Evolutionary conservation across 1,140 invertebrate species (phyloP), one percentile per base, ranked within the genome.

Genomic region (Drosophila grimshawi): DNA sequence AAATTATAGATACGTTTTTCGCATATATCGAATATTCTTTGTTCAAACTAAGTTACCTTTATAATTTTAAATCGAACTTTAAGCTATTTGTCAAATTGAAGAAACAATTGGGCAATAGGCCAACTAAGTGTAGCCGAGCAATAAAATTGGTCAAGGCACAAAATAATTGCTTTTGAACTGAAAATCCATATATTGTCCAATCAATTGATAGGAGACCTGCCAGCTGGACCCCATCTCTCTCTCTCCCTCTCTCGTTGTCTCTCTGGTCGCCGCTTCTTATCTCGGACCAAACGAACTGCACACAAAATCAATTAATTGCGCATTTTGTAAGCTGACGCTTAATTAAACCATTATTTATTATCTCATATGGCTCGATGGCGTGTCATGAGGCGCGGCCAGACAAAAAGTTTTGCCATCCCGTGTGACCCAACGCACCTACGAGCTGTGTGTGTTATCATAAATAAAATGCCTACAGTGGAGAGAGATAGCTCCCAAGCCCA

Each of bases 321-420:
- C 60, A 85, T 90, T 89, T 90, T 70, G 78, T 81, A 70, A 69
- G 79, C 81, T 76, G 78, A 74, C 76, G 67, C 86, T 81, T 79
- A 89, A 89, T 85, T 89, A 90, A 89, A 76, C 85, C 78, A 79
- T 89, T 89, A 89, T 89, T 89, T 88, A 89, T 90, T 89, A 89
- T 89, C 85, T 85, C 71, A 63, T 76, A 77, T 65, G 78, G 74
- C 69, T 62, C 57, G 48, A 63, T 71, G 39, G 55, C 75, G 62
- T 81, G 81, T 69, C 51, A 35, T 29, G 10, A 45, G 71, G 56
- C 51, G 64, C 29, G 64, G 46, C 49, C 37, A 52, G 48, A 48
- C 67, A 59, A 46, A 63, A 62, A 70, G n/a, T 63, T 83, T 68
- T 85, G 33, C 57, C 62, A 51, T 57, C 39, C 41, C 39, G 3